Base-by-base conservation (phyloP, 2,113 vertebrate genomes). In the Pithys albifrons region DNA sequence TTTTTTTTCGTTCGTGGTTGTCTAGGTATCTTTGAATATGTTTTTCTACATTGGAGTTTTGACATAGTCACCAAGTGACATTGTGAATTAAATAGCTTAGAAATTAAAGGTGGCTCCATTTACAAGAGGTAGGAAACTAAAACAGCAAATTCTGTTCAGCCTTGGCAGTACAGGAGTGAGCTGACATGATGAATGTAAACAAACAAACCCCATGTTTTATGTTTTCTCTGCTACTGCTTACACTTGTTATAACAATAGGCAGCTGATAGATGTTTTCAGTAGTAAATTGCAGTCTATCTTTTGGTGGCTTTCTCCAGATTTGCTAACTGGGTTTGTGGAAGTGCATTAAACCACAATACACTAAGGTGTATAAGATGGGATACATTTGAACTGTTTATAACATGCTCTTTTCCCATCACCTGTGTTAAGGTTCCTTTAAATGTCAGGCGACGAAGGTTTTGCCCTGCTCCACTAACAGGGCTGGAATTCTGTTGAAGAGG, bases 391-490 rank as follows among this genome's bases (percentile, higher is more conserved):
- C 62, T 59, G 18, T 20, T n/a, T 65, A 6, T 49, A n/a, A 37
- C 33, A 28, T 24, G 8, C 23, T 41, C 62, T 92, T 85, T 77
- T 41, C 29, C 8, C 17, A 20, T 81, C 29, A 65, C 6, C 22
- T 79, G 76, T 91, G 19, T 76, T 80, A 39, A 49, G 6, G 31
- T 69, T 91, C 35, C 25, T n/a, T 37, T 65, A 85, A 58, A 33
- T 82, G 71, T 35, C 52, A 45, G 28, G 43, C 41, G 24, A 18
- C n/a, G 14, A 58, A 76, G 33, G 33, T 48, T 88, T 88, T 88
- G 25, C 69, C 35, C 29, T 71, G 66, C n/a, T 33, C 78, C 0
- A 0, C 46, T 69, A 57, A 61, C 0, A 2, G 29, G 16, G 33
- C 4, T 80, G 51, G 48, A 80, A 76, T 46, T 58, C 59, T 74